Base-by-base conservation (phyloP, 2,797 vertebrate genomes). In the Tragelaphus eurycerus region DNA sequence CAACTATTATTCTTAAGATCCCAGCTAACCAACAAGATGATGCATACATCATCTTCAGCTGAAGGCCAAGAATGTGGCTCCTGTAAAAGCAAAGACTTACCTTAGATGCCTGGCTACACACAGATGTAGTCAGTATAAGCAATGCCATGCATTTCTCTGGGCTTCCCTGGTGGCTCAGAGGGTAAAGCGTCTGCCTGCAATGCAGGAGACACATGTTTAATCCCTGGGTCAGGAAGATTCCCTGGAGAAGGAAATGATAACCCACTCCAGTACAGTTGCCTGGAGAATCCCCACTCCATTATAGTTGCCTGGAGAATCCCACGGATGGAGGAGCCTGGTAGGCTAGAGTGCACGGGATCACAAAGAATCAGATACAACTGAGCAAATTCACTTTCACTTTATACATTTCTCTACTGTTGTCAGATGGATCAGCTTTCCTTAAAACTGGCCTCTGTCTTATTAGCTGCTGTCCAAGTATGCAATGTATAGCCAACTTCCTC, bases 1-100 rank as follows among this genome's bases (percentile, higher is more conserved):
- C 3, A 34, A 3, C 14, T 13, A 17, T 23, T 52, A 5, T 11
- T 12, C 16, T 5, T 12, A 25, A 7, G 29, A 13, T 3, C 27
- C 29, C 8, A 19, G 13, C 27, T 4, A 23, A 29, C 14, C 5
- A 3, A 6, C 16, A 17, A 0, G 3, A 48, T 48, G 48, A 48
- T 48, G 48, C 55, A 27, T 59, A 52, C 6, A 19, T 9, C 38
- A 43, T 76, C 12, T 52, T 54, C 23, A 64, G 50, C 23, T 46
- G 17, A 57, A 89, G 27, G 23, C 21, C 7, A 29, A 43, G 16
- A 29, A 15, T 46, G 6, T n/a, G 57, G 34, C 29, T 64, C 12
- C n/a, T 38, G 25, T 50, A 14, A 54, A 59, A 89, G 1, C 19
- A 19, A 25, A 79, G 11, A 13, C 19, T 52, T n/a, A 19, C 13